These are phyloP conservation scores for Enteromius thamalakanensis DNA, from an alignment of 2,797 vertebrate species.

Conservation along the genomic window DNA sequence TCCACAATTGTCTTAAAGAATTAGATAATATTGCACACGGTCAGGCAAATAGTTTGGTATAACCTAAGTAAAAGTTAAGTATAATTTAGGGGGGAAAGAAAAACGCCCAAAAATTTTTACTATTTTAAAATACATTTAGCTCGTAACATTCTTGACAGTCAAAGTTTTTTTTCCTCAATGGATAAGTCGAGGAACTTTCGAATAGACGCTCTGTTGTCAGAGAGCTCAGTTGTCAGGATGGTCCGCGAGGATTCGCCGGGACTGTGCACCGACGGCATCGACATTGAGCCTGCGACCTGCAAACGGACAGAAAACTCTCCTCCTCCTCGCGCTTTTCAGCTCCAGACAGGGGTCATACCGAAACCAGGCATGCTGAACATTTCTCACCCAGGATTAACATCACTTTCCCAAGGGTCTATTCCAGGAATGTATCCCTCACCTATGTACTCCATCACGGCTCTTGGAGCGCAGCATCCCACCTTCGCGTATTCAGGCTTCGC, in stretches of 20 bases:
- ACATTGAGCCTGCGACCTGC: slow-evolving; percentile 68
- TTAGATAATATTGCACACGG: neutral
- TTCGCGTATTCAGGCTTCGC: slow-evolving; percentile 80
- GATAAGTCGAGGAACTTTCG: slow-evolving; percentile 90
- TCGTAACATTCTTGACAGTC: neutral
- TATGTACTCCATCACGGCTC: slow-evolving; percentile 76
- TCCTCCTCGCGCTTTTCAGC: slow-evolving; percentile 69
- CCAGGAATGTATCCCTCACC: slow-evolving; percentile 75
- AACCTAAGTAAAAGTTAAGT: neutral
- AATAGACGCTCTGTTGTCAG: slow-evolving; percentile 88
- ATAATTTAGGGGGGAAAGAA: neutral
- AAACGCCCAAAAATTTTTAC: neutral
- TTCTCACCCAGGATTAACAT: slow-evolving; percentile 74
- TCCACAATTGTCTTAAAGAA: neutral
- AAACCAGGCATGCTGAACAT: slow-evolving; percentile 72
- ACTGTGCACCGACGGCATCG: slow-evolving; percentile 67
- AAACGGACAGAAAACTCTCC: slow-evolving; percentile 75
- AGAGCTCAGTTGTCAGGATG: slow-evolving; percentile 71
- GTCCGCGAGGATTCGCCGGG: slow-evolving; percentile 67
- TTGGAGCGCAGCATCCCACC: slow-evolving; percentile 79
- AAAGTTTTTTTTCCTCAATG: slow-evolving; percentile 60
- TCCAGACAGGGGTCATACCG: slow-evolving; percentile 67
- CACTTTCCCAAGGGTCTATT: slow-evolving; percentile 73
- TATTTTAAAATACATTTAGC: neutral
- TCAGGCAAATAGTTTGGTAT: neutral